phyloP scores from a whole-genome alignment of 1,140 invertebrate species.

The Zeugodacus cucurbitae region DNA sequence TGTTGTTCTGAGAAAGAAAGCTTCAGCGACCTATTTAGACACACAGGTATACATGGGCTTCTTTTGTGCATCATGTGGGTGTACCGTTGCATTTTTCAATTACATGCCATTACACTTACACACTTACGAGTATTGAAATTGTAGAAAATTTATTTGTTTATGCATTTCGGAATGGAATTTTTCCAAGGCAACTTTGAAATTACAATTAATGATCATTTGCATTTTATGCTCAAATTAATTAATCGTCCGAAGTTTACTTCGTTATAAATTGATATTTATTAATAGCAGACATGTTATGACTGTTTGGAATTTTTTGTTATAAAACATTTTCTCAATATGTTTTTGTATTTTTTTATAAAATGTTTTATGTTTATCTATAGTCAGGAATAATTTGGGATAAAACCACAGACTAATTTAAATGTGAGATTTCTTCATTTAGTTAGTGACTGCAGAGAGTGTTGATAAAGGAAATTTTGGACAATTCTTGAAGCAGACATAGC shows the following conservation, averaged over 20 bases:
- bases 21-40: background rate
- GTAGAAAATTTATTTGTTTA: background rate
- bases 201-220: background rate
- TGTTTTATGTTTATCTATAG: no score
- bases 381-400: no score
- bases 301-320: no score
- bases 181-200: background rate
- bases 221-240: background rate
- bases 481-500: no score
- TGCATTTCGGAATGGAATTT: background rate
- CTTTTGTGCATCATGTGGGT: background rate
- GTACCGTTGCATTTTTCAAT: background rate
- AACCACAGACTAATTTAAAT: no score
- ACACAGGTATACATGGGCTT: background rate
- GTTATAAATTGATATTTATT: background rate
- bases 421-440: no score
- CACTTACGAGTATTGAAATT: background rate
- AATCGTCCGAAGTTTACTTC: background rate
- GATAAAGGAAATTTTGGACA: no score
- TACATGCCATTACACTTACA: background rate
- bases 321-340: no score
- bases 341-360: no score
- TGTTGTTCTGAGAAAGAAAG: background rate
- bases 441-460: no score
- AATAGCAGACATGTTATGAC: background rate